These are phyloP conservation scores for Falco novaeseelandiae DNA, from an alignment of 2,797 vertebrate genomes.

Conservation along the genomic window DNA sequence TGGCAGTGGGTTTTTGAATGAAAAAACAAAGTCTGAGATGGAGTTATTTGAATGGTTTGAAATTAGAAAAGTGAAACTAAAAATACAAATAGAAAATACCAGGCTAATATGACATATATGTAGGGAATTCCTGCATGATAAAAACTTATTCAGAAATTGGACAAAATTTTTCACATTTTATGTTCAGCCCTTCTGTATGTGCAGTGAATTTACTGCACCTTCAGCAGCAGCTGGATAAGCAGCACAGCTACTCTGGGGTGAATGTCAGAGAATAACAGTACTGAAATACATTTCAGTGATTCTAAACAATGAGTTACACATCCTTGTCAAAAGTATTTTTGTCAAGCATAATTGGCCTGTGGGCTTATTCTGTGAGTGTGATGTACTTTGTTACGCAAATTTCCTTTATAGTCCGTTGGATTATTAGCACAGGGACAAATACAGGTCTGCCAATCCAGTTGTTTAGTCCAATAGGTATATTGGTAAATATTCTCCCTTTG, in stretches of 20 bases:
- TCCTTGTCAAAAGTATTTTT: constrained; percentile 15
- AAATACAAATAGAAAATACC: neutral
- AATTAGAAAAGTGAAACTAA: constrained; percentile 43
- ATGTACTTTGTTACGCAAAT: neutral
- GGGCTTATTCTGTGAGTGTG: neutral
- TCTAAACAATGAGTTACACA: neutral
- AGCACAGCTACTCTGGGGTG: neutral
- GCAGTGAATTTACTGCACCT: neutral
- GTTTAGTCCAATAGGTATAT: neutral
- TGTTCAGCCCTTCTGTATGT: neutral
- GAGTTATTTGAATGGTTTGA: neutral
- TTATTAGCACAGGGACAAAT: neutral
- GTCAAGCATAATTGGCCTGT: neutral
- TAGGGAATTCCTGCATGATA: neutral
- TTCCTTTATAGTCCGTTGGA: neutral
- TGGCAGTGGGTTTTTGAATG: constrained; percentile 36
- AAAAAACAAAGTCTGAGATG: constrained; percentile 26
- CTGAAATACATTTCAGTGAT: neutral
- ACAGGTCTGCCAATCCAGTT: accelerated
- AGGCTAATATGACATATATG: neutral
- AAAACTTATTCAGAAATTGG: neutral
- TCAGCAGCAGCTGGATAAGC: neutral
- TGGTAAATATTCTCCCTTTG: neutral
- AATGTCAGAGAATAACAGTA: neutral
- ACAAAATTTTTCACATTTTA: neutral